A percentile compares a stretch with the other conserved stretches of the same genome.
Evolutionary conservation across 1,140 invertebrate genomes (phyloP).

Genomic region (Drosophila varians): DNA sequence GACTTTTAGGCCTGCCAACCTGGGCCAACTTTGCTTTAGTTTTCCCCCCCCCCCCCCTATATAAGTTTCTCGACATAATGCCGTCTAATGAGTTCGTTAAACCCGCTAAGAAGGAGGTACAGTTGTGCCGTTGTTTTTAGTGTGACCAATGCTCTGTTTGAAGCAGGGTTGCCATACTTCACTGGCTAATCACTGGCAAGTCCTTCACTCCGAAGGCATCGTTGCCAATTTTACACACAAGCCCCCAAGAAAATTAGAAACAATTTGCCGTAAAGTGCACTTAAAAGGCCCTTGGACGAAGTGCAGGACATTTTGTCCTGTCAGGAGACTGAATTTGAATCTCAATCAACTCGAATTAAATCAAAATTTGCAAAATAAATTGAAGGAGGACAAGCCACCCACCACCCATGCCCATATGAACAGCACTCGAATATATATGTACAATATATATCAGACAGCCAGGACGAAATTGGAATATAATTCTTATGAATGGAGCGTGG

Average conservation of each 20-base stretch:
- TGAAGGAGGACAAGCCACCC: conserved; percentile 23
- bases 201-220: conserved; percentile 4
- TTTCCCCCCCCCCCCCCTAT: too few species aligned
- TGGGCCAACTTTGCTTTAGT: conserved; percentile 11
- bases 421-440: background rate
- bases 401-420: too few species aligned
- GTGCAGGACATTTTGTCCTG: conserved; percentile 64
- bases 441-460: conserved; percentile 7
- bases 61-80: conserved; percentile 29
- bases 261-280: conserved; percentile 64
- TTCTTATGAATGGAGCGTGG: conserved; percentile 72
- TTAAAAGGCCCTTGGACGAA: conserved; percentile 22
- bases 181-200: conserved; percentile 26
- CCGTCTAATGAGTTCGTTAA: conserved; percentile 55
- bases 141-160: background rate
- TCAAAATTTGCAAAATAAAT: conserved; percentile 75
- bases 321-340: conserved; percentile 74
- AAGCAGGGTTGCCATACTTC: conserved; percentile 25
- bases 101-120: conserved; percentile 3
- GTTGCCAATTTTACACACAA: conserved; percentile 51
- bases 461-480: conserved; percentile 72
- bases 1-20: conserved; percentile 49
- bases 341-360: conserved; percentile 76
- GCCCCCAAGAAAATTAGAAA: conserved; percentile 48
- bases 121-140: background rate